Base-by-base conservation (phyloP, 2,797 vertebrate species). In the Chelon auratus region DNA sequence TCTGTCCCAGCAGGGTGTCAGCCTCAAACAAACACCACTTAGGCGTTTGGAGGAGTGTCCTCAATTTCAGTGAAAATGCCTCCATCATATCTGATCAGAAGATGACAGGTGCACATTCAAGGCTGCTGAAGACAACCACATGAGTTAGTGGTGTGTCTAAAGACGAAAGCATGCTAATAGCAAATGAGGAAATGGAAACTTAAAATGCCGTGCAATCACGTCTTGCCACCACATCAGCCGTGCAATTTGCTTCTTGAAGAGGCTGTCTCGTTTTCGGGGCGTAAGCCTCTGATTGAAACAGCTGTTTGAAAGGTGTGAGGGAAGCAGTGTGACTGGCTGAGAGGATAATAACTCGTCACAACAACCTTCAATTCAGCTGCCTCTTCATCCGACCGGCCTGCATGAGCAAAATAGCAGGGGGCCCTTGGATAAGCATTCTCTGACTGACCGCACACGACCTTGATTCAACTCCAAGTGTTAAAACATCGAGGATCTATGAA, bases 291-390 rank as follows among this genome's bases (percentile, higher is more conserved):
- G 60, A 54, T 11, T 53, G 18, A 33, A 68, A 37, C 13, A 36
- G 18, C 39, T 33, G 60, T 57, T 42, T 63, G n/a, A 53, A 74
- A 70, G 8, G 22, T 36, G 10, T 15, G 14, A 65, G n/a, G 59
- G 52, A 48, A 18, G 13, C 42, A 20, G 67, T 10, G 2, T 47
- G 53, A 63, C 26, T 43, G 14, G 26, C 51, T 59, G 68, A 75
- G 40, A 65, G 63, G 50, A 63, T 70, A 58, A 68, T 64, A 56
- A 61, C 45, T 68, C 67, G 59, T 68, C 63, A 62, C 33, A 39
- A 37, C 56, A 51, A 37, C 26, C 58, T 53, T 55, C 42, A 52
- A 8, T 61, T 60, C 56, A 18, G 67, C 56, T 57, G 5, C 42
- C 52, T 40, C 66, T 80, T 70, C 50, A 55, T 6, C 51, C 36